Percentiles rank a stretch among this genome's conserved stretches.
These are phyloP conservation scores for Volucella inanis DNA, from an alignment of 2,888 invertebrate genomes.

Conservation along the genomic window DNA sequence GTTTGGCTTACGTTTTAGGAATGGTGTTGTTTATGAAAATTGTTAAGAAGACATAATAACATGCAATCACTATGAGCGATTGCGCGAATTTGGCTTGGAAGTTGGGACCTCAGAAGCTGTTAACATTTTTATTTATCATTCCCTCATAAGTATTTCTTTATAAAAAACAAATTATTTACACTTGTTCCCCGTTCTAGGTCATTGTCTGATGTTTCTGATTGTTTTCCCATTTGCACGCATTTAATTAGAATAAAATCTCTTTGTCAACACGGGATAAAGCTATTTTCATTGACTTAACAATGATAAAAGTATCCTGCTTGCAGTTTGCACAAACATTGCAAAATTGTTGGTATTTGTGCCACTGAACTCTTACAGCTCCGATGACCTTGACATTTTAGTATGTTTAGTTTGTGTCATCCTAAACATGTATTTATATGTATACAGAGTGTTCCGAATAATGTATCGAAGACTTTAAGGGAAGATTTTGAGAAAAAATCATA, in stretches of 20 bases:
- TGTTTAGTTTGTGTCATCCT: too few species aligned
- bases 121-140: slow-evolving; percentile 50
- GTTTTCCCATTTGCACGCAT: slow-evolving; percentile 27
- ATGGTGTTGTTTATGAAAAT: slow-evolving; percentile 97
- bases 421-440: too few species aligned
- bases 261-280: not conserved
- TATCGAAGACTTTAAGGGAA: too few species aligned
- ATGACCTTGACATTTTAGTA: too few species aligned
- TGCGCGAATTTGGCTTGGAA: slow-evolving; percentile 14
- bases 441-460: too few species aligned
- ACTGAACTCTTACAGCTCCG: too few species aligned
- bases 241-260: slow-evolving; percentile 28
- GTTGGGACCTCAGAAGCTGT: slow-evolving; percentile 9
- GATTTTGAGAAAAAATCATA: too few species aligned
- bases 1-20: slow-evolving; percentile 85
- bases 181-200: not conserved
- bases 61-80: not conserved
- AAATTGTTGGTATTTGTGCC: too few species aligned
- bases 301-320: too few species aligned
- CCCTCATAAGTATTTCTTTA: slow-evolving; percentile 50
- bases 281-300: too few species aligned
- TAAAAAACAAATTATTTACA: slow-evolving; percentile 25
- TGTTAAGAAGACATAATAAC: slow-evolving; percentile 87
- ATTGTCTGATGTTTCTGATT: slow-evolving; percentile 14
- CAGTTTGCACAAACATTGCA: too few species aligned